phyloP scores from a whole-genome alignment of 2,113 vertebrate genomes.

The Natator depressus region DNA sequence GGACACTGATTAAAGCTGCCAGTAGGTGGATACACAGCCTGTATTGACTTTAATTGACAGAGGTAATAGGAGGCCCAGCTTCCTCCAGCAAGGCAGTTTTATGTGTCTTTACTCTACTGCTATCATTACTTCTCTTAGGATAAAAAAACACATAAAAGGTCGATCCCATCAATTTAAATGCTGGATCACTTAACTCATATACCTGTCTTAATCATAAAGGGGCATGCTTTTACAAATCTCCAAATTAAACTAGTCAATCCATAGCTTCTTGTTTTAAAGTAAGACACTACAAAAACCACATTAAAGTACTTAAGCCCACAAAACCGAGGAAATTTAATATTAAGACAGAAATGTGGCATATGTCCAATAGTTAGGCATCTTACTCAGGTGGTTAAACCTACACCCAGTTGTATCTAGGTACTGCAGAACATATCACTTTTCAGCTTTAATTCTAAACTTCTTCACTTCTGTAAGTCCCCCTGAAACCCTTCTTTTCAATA shows the following conservation, averaged over 20 bases:
- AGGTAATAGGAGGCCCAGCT: background rate
- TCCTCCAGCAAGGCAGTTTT: slow-evolving; percentile 3
- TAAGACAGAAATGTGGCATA: background rate
- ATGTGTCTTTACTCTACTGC: background rate
- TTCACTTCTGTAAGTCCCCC: background rate
- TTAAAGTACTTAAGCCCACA: background rate
- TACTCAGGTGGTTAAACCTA: background rate
- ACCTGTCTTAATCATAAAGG: background rate
- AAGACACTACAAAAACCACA: background rate
- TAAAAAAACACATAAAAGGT: background rate
- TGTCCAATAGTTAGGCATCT: background rate
- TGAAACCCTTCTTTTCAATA: slow-evolving; percentile 36
- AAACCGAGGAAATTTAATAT: background rate
- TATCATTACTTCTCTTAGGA: background rate
- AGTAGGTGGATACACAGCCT: slow-evolving; percentile 71
- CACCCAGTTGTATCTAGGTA: background rate
- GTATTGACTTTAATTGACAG: slow-evolving; percentile 28
- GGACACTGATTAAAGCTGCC: slow-evolving; percentile 82
- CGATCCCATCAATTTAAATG: background rate
- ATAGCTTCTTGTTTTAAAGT: background rate
- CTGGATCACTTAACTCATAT: background rate
- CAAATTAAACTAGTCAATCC: background rate
- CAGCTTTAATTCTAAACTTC: slow-evolving; percentile 15
- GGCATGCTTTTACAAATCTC: background rate
- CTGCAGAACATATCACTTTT: background rate